Conservation (phyloP, 2,888 invertebrate species). For the Chirona hameri region DNA sequence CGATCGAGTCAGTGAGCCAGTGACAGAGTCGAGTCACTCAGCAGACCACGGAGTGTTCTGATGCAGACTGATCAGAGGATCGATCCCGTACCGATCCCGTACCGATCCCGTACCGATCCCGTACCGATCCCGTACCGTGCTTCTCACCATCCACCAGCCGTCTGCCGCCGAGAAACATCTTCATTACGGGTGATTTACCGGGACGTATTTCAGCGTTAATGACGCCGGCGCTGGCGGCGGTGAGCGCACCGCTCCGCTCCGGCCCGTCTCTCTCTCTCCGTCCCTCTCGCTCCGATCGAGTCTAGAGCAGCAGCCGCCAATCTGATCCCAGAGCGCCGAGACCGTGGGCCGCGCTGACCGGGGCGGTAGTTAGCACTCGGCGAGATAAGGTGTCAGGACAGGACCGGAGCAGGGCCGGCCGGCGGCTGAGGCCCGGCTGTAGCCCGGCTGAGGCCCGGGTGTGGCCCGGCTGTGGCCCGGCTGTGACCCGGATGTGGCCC, state of each 20-base stretch:
- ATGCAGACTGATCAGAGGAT: too few relatives aligned
- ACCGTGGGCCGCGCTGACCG: too few relatives aligned
- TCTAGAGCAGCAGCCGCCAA: neutral
- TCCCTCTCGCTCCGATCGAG: neutral
- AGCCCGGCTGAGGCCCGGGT: neutral
- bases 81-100: neutral
- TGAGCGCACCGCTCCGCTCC: too few relatives aligned
- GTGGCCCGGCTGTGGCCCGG: neutral
- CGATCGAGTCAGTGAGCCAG: too few relatives aligned
- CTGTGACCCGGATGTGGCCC: neutral
- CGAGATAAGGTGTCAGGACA: too few relatives aligned
- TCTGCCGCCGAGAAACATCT: neutral
- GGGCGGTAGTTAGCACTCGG: too few relatives aligned
- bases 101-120: too few relatives aligned
- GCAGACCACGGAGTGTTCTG: too few relatives aligned
- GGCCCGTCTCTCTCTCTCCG: too few relatives aligned
- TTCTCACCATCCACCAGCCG: neutral
- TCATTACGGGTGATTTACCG: conserved; percentile 5
- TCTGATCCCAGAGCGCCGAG: too few relatives aligned
- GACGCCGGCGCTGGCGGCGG: neutral
- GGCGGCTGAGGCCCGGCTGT: neutral
- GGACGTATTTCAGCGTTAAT: neutral
- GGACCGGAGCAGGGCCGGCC: too few relatives aligned
- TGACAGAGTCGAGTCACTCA: too few relatives aligned
- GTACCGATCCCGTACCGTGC: neutral